phyloP scores from a whole-genome alignment of 1,140 invertebrate genomes.

The Oryctes rhinoceros region DNA sequence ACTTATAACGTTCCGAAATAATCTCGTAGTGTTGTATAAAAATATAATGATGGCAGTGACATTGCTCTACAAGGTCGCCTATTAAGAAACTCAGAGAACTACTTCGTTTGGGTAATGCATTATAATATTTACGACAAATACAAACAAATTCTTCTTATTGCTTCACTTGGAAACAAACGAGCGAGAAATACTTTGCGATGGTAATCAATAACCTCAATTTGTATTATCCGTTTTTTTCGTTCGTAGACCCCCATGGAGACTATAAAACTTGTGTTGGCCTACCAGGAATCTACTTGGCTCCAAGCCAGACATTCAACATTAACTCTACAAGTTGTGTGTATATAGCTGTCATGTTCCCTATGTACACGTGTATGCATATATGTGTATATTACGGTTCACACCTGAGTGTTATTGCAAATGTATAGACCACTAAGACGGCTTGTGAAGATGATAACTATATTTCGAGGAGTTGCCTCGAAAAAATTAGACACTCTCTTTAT shows the following conservation, averaged over 20 bases:
- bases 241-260: not conserved
- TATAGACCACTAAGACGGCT: too few relatives aligned
- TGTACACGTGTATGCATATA: not conserved
- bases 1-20: not conserved
- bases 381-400: not conserved
- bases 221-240: constrained; percentile 12
- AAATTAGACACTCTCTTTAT: too few relatives aligned
- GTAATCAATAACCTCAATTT: not conserved
- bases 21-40: not conserved
- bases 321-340: constrained; percentile 30
- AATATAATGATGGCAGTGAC: constrained; percentile 2
- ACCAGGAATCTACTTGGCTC: constrained; percentile 13
- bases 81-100: too few relatives aligned
- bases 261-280: constrained; percentile 8
- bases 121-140: too few relatives aligned
- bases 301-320: not conserved
- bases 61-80: not conserved
- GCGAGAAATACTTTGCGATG: not conserved
- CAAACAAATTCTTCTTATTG: not conserved
- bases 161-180: not conserved
- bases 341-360: not conserved
- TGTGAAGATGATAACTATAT: too few relatives aligned
- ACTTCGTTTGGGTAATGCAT: too few relatives aligned
- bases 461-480: too few relatives aligned
- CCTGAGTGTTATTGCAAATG: too few relatives aligned